Evolutionary conservation across 2,113 vertebrate species (phyloP).

Genomic region (Mungos mungo): DNA sequence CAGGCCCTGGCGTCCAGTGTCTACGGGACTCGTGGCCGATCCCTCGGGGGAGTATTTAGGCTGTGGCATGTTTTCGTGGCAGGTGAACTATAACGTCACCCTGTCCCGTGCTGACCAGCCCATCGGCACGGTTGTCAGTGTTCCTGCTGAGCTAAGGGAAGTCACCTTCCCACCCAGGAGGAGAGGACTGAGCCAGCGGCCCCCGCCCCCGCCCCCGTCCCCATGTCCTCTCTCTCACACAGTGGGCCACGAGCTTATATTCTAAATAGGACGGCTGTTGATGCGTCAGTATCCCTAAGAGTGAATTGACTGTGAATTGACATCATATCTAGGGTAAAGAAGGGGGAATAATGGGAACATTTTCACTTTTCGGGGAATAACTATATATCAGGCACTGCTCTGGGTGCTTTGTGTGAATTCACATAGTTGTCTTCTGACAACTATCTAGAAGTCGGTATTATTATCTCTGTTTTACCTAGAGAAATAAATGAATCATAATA

Average conservation of each 20-base stretch:
- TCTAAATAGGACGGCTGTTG: neutral
- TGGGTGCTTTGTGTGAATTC: neutral
- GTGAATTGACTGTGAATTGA: too few relatives aligned
- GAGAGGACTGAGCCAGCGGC: neutral
- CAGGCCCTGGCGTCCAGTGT: neutral
- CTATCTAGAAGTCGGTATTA: neutral
- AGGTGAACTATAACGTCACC: too few relatives aligned
- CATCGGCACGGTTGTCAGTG: accelerated
- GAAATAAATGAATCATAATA: neutral
- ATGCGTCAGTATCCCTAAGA: too few relatives aligned
- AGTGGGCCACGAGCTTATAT: neutral
- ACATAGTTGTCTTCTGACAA: too few relatives aligned
- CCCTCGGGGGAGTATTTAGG: neutral
- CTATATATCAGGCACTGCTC: accelerated
- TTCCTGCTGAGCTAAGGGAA: neutral
- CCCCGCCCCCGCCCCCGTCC: neutral
- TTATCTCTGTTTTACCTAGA: neutral
- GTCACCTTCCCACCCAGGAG: neutral
- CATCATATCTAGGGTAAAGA: neutral
- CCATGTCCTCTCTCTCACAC: neutral
- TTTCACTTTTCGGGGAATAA: neutral
- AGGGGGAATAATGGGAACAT: neutral
- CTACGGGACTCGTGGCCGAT: neutral
- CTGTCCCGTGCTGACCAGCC: accelerated
- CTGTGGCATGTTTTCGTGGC: neutral